Evolutionary conservation across 1,140 invertebrate species (phyloP).

Genomic region (Lepidurus apus): DNA sequence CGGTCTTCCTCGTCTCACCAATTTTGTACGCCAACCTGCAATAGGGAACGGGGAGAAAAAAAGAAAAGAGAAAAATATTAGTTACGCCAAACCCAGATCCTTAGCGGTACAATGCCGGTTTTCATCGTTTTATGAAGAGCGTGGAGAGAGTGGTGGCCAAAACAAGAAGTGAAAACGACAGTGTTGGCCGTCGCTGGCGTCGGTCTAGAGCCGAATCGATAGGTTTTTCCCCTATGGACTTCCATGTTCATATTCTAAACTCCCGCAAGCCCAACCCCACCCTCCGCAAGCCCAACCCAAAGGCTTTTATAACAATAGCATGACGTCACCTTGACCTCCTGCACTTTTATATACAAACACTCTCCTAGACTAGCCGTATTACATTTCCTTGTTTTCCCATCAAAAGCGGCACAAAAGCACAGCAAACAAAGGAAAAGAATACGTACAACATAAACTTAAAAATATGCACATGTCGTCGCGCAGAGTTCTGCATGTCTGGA

Average conservation of each 20-base stretch:
- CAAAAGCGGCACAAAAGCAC: background rate
- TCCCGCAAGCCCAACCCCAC: background rate
- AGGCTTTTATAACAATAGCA: background rate
- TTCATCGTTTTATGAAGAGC: background rate
- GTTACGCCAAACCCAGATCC: background rate
- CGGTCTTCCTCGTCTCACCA: background rate
- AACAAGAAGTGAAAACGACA: background rate
- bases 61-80: background rate
- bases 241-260: conserved; percentile 14
- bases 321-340: conserved; percentile 20
- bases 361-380: conserved; percentile 6
- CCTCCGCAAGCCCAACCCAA: background rate
- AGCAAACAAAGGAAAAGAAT: conserved; percentile 18
- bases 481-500: no score
- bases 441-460: background rate
- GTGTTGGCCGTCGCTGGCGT: background rate
- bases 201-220: background rate
- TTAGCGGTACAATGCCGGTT: background rate
- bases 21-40: background rate
- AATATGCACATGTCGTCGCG: no score
- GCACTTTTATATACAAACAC: conserved; percentile 15
- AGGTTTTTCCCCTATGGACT: background rate
- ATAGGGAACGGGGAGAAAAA: background rate
- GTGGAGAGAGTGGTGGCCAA: conserved; percentile 6
- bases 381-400: background rate